Base-by-base conservation (phyloP, 2,113 vertebrate genomes). In the Passerina amoena region DNA sequence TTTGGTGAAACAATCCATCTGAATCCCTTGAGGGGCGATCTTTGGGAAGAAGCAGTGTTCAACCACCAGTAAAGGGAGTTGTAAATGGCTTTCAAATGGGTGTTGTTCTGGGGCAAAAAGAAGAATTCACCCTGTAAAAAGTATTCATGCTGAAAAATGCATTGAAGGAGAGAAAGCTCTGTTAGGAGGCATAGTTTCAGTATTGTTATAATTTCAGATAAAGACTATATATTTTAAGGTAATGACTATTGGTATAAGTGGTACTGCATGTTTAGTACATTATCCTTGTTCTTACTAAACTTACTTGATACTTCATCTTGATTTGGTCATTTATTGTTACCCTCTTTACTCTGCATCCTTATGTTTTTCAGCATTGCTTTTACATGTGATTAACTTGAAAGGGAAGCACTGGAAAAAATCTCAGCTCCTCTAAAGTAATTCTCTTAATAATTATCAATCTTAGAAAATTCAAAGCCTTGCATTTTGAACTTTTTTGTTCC, bases 1-100 rank as follows among this genome's bases (percentile, higher is more conserved):
- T 94, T 96, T 88, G 93, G 83, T 86, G 84, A 97, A 97, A 77
- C 84, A 90, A 89, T 97, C 93, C 72, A 94, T 97, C 95, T 97
- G 92, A 91, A 54, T 96, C 94, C 88, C 68, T 94, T 4, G 30
- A 90, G 90, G 92, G 64, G 61, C 3, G 12, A 94, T 96, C 75
- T 95, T 97, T 89, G 35, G 30, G 33, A 47, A 89, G 66, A 88
- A 95, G 88, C 25, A 65, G 15, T 72, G 57, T 90, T 97, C 95
- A 17, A 63, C 53, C 82, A 48, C 31, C 51, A 81, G 68, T 56
- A 65, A 96, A 88, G 68, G 65, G 87, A 93, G 45, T 69, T 97
- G 89, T 93, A 92, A 94, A 97, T 97, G 84, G 71, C 57, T 94
- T 96, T 97, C 59, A 96, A 92, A 94, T 82, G 93, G 60, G 47